Evolutionary conservation across 2,888 invertebrate species (phyloP), one percentile per base, ranked within the genome.

Genomic region (Odontothrips loti): DNA sequence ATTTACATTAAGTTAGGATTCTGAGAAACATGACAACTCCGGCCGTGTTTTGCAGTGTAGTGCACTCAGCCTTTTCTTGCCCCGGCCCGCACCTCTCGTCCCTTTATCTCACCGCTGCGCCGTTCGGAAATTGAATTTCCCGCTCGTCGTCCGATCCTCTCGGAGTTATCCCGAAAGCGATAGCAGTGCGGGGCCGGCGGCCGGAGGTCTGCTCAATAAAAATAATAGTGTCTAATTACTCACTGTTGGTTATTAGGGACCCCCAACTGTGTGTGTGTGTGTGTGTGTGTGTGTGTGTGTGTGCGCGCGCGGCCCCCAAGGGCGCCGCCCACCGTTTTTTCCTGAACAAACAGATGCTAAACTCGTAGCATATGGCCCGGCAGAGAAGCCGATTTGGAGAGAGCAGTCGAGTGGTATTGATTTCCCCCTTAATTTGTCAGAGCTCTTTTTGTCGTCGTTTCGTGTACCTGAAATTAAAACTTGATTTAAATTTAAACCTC

Each of bases 61-160:
- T n/a, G n/a, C n/a, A n/a, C n/a, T n/a, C n/a, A n/a, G n/a, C n/a
- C n/a, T n/a, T n/a, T n/a, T 43, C 34, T 43, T 6, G 3, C 34
- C 34, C 34, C 34, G 3, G 3, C 34, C 34, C 34, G 15, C 58
- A 6, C 20, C 17, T 58, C 58, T 0, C 58, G 10, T 17, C 58
- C 58, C 15, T 20, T 58, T 20, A 1, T 17, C 17, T 58, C 20
- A 17, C 58, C n/a, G 58, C 58, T 12, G 6, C 58, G 58, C 58
- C 58, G 12, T 75, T 27, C 68, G 68, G 68, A 75, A 75, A 75
- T 75, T 75, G 68, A 75, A 75, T 75, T 75, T 75, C 68, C 23
- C 27, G 68, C 27, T 27, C 23, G 58, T 58, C 20, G 58, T 58
- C 20, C 15, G 58, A 58, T 58, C 15, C 34, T 6, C 34, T 43